phyloP scores from a whole-genome alignment of 1,140 invertebrate species.

The Macrobrachium rosenbergii region DNA sequence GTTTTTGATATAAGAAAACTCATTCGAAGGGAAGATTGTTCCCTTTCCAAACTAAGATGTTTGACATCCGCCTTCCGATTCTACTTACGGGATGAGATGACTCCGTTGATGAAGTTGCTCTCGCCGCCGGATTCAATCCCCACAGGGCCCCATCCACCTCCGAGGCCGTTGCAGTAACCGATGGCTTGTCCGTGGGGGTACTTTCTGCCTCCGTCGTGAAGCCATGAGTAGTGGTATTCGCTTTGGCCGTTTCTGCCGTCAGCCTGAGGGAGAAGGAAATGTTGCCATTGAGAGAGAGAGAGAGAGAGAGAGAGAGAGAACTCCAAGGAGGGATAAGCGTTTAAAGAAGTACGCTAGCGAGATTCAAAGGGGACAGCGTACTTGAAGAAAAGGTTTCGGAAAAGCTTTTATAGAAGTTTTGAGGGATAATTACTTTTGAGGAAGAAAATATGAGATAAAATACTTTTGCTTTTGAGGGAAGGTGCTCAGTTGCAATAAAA shows the following conservation, averaged over 20 bases:
- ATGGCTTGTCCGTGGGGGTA: slow-evolving; percentile 1
- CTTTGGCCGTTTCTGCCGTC: slow-evolving; percentile 11
- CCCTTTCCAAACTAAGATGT: background rate
- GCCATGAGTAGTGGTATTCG: slow-evolving; percentile 58
- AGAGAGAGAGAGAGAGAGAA: no score
- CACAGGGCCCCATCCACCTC: slow-evolving; percentile 36
- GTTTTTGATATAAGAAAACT: background rate
- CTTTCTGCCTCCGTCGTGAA: slow-evolving; percentile 35
- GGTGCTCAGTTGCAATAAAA: no score
- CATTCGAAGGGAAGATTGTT: background rate
- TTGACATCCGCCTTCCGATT: background rate
- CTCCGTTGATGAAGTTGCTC: background rate
- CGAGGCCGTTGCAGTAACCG: slow-evolving; percentile 36
- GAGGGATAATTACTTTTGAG: no score
- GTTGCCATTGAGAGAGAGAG: no score
- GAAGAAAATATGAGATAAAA: no score
- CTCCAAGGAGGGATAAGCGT: background rate
- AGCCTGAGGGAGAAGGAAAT: background rate
- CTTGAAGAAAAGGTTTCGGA: no score
- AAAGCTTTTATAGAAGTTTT: no score
- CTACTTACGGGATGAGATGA: slow-evolving; percentile 23
- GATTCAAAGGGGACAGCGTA: no score
- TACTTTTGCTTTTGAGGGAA: no score
- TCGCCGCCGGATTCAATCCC: slow-evolving; percentile 31
- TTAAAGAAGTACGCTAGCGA: background rate